Evolutionary conservation across 2,888 invertebrate genomes (phyloP).

Genomic region (Phyto melanocephala): DNA sequence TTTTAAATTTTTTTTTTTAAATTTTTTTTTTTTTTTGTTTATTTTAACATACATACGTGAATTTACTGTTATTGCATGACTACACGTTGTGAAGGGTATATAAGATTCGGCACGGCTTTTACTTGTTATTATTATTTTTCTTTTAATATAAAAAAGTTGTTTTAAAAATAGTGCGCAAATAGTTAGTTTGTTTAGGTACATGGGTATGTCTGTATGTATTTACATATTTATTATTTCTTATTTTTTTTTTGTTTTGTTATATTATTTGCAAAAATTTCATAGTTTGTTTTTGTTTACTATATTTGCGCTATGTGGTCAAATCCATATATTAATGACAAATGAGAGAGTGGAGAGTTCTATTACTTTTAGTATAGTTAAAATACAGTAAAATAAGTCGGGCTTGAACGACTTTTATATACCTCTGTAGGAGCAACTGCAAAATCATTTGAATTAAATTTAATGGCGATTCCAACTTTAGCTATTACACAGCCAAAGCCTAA

Average conservation of each 20-base stretch:
- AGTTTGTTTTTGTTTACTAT: constrained; percentile 30
- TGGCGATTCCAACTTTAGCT: too few relatives aligned
- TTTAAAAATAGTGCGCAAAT: constrained; percentile 77
- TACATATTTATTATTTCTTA: neutral
- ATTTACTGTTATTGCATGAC: too few relatives aligned
- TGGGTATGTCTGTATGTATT: constrained; percentile 28
- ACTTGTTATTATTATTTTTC: neutral
- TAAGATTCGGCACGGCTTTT: constrained; percentile 20
- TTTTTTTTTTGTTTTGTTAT: neutral
- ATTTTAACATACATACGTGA: too few relatives aligned
- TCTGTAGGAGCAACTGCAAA: too few relatives aligned
- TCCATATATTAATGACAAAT: neutral
- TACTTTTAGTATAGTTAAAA: too few relatives aligned
- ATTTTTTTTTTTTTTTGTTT: constrained; percentile 16
- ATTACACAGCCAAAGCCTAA: too few relatives aligned
- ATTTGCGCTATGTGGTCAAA: neutral
- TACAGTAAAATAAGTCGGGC: too few relatives aligned
- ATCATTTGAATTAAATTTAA: too few relatives aligned
- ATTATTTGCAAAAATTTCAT: constrained; percentile 6
- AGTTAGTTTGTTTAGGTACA: constrained; percentile 47
- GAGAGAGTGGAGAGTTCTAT: neutral
- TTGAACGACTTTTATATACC: too few relatives aligned
- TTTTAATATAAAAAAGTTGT: constrained; percentile 48
- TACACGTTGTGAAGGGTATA: too few relatives aligned
- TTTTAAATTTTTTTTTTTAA: neutral